These are phyloP conservation scores for Allacma fusca DNA, from an alignment of 2,888 invertebrate species.

Conservation along the genomic window DNA sequence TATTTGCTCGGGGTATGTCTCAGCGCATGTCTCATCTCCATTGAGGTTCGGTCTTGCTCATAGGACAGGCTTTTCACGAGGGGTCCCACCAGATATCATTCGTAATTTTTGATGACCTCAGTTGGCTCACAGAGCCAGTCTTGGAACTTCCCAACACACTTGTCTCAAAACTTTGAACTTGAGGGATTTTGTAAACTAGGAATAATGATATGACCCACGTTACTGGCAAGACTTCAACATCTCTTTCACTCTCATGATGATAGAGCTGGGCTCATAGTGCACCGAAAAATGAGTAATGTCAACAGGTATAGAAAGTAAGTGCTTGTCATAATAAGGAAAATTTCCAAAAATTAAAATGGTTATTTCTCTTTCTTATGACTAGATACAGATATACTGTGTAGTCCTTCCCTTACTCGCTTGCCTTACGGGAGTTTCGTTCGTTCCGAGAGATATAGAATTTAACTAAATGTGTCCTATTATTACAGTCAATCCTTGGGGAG, in stretches of 20 bases:
- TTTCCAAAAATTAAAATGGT: too few species aligned
- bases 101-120: constrained; percentile 17
- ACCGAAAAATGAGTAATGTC: too few species aligned
- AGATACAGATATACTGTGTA: too few species aligned
- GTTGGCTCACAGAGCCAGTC: constrained; percentile 5
- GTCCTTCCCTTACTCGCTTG: too few species aligned
- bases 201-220: background rate
- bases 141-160: background rate
- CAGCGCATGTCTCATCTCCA: constrained; percentile 20
- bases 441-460: too few species aligned
- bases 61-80: background rate
- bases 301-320: too few species aligned
- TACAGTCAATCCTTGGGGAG: too few species aligned
- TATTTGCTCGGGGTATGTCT: background rate
- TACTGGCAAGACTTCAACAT: background rate
- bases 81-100: background rate
- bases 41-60: constrained; percentile 12
- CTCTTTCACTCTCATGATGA: background rate
- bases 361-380: too few species aligned
- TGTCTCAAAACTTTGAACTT: background rate
- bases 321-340: too few species aligned
- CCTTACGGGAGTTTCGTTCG: too few species aligned
- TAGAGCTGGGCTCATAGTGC: too few species aligned
- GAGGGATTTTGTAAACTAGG: background rate
- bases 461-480: too few species aligned